Conservation (phyloP, 2,888 invertebrate species). For the Tachina fera region DNA sequence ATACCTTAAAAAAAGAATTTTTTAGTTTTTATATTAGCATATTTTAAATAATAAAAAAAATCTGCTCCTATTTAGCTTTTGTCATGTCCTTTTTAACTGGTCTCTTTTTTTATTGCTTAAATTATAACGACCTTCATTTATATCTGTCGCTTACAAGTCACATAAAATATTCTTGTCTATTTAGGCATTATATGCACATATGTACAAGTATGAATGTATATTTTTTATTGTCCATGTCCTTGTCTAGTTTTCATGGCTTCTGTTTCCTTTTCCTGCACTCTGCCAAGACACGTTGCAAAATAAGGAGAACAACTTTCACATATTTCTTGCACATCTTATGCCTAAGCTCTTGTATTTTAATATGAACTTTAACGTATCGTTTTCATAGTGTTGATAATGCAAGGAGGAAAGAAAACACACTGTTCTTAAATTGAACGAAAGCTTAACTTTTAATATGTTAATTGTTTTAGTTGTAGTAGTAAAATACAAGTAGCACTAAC, state of each 20-base stretch:
- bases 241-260: constrained; percentile 55
- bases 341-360: neutral
- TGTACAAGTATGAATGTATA: neutral
- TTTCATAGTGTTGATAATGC: neutral
- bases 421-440: neutral
- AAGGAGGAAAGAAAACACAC: too few relatives aligned
- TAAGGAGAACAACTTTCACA: neutral
- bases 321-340: neutral
- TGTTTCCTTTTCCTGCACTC: constrained; percentile 31
- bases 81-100: neutral
- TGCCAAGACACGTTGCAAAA: neutral
- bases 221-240: constrained; percentile 51
- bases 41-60: too few relatives aligned
- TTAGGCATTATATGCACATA: constrained; percentile 40
- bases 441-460: neutral
- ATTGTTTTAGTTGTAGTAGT: neutral
- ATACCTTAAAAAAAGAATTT: too few relatives aligned
- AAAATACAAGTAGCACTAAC: neutral
- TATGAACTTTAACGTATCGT: neutral
- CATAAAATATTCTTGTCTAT: constrained; percentile 43
- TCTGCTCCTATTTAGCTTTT: neutral
- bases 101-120: neutral
- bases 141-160: constrained; percentile 27
- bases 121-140: constrained; percentile 51
- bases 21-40: too few relatives aligned